Conservation (phyloP, 30 jellyfish, hydroid and myxozoan genomes). For the Mastigias papua region DNA sequence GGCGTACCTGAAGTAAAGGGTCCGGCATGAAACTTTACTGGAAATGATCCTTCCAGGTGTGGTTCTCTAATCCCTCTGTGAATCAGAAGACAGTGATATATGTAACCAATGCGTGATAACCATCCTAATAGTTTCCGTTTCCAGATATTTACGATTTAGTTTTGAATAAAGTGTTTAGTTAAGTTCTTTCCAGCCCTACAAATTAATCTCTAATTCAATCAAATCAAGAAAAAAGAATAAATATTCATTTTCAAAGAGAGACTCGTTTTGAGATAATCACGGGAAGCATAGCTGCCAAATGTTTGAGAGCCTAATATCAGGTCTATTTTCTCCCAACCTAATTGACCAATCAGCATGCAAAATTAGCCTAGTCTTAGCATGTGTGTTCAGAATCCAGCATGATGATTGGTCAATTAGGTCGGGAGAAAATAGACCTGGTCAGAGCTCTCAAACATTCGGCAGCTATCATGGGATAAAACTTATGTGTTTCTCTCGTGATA, state of each 20-base stretch:
- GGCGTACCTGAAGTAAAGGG: slow-evolving; percentile 76
- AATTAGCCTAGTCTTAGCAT: too few species aligned
- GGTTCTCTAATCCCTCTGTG: slow-evolving; percentile 68
- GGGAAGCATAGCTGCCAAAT: too few species aligned
- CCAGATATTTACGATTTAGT: neutral
- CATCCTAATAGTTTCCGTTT: neutral
- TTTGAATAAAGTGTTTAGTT: neutral
- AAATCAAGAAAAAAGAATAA: too few species aligned
- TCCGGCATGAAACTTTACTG: slow-evolving; percentile 68
- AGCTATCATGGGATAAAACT: neutral
- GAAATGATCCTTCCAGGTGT: slow-evolving; percentile 27
- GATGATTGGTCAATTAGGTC: too few species aligned
- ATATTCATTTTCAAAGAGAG: neutral
- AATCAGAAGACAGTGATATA: neutral
- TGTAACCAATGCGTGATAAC: neutral
- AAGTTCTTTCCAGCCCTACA: neutral
- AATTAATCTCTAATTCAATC: neutral
- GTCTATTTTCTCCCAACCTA: neutral
- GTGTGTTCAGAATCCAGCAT: too few species aligned
- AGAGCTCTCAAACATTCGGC: too few species aligned
- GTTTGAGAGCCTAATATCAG: neutral
- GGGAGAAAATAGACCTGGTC: too few species aligned
- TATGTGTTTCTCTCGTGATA: neutral
- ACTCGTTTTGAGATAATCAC: too few species aligned
- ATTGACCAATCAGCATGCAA: too few species aligned